Evolutionary conservation across 1,140 invertebrate genomes (phyloP).

Genomic region (Bombus superbus): DNA sequence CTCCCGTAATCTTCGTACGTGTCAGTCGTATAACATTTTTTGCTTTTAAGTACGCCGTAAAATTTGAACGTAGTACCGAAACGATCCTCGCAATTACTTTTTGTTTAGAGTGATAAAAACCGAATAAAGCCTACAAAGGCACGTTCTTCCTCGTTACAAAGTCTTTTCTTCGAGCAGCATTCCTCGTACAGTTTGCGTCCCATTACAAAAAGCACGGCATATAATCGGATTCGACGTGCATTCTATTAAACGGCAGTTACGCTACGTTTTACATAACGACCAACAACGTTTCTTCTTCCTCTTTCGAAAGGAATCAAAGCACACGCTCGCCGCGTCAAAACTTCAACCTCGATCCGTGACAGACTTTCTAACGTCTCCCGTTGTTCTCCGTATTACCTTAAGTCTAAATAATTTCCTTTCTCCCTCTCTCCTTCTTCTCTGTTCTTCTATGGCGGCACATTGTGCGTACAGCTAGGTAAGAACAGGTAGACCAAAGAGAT

Average conservation of each 20-base stretch:
- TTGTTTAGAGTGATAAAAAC: background rate
- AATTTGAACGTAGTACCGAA: background rate
- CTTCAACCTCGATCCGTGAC: background rate
- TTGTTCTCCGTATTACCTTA: constrained; percentile 33
- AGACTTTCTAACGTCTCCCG: constrained; percentile 30
- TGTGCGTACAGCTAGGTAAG: constrained; percentile 9
- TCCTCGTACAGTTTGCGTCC: background rate
- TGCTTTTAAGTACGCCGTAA: no score
- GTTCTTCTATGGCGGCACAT: background rate
- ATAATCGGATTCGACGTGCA: constrained; percentile 15
- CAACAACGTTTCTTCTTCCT: constrained; percentile 12
- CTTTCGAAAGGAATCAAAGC: constrained; percentile 23
- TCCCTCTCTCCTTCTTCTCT: background rate
- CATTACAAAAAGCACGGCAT: background rate
- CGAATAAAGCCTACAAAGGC: background rate
- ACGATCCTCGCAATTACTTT: background rate
- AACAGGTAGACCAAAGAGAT: constrained; percentile 63
- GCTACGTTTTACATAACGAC: constrained; percentile 29
- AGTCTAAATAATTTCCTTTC: constrained; percentile 45
- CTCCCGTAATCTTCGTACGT: background rate
- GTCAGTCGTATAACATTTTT: no score
- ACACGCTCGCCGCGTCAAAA: constrained; percentile 36
- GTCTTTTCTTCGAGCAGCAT: background rate
- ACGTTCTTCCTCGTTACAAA: background rate
- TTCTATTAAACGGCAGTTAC: background rate